phyloP scores from a whole-genome alignment of 2,797 vertebrate species.

The Hippopotamyrus pictus region DNA sequence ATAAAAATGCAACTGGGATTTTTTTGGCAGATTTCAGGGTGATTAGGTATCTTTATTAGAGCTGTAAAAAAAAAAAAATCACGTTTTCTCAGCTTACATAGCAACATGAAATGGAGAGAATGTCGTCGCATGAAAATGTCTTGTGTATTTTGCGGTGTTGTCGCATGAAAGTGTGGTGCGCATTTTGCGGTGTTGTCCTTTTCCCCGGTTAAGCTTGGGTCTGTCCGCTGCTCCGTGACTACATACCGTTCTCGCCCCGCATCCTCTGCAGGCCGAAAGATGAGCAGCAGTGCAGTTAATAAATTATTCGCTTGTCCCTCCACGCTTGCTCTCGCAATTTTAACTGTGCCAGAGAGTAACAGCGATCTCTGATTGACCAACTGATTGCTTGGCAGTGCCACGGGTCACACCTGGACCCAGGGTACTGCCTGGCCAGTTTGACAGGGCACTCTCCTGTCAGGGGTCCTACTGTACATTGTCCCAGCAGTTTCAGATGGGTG shows the following conservation, averaged over 20 bases:
- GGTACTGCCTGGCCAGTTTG: not conserved
- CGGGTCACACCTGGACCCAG: not conserved
- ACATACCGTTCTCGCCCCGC: not conserved
- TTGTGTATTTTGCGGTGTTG: not conserved
- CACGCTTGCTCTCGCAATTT: not conserved
- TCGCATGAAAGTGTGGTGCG: not conserved
- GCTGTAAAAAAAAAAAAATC: not conserved
- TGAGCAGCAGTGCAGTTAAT: not conserved
- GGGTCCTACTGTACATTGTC: not conserved
- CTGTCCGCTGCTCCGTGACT: not conserved
- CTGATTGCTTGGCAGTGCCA: not conserved
- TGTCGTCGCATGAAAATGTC: not conserved
- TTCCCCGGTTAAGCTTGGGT: not conserved
- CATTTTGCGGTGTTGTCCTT: not conserved
- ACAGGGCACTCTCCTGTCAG: not conserved
- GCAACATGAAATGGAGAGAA: not conserved
- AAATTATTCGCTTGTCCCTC: not conserved
- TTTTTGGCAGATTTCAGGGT: not conserved
- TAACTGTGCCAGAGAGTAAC: not conserved
- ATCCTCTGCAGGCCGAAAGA: not conserved
- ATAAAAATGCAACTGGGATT: not conserved
- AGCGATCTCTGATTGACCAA: not conserved
- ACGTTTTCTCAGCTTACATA: not conserved
- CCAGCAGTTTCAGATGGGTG: not conserved
- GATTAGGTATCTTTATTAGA: not conserved